A percentile compares a stretch with the other conserved stretches of the same genome.
phyloP scores from a whole-genome alignment of 2,797 vertebrate genomes.

The Lemur catta region DNA sequence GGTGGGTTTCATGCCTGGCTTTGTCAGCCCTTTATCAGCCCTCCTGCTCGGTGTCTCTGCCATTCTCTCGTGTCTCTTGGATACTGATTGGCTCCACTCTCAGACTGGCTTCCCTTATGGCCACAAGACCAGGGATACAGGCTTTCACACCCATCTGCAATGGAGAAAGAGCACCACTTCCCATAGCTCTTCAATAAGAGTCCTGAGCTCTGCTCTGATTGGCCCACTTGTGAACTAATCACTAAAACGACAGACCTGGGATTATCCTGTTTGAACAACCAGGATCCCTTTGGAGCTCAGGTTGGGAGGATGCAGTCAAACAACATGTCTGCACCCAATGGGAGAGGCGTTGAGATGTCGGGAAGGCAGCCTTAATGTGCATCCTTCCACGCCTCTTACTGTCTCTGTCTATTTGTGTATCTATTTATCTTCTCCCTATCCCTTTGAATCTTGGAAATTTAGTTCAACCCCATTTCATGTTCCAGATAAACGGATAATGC shows the following conservation, averaged over 20 bases:
- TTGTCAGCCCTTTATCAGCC: background rate
- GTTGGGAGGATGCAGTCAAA: background rate
- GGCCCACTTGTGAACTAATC: background rate
- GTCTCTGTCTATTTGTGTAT: background rate
- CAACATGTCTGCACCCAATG: background rate
- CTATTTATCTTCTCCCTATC: background rate
- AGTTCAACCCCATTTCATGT: background rate
- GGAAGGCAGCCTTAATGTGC: background rate
- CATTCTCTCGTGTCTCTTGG: background rate
- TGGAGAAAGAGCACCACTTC: background rate
- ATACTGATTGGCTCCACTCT: background rate
- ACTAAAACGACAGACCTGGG: background rate
- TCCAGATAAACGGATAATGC: background rate
- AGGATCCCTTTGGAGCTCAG: background rate
- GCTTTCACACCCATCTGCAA: background rate
- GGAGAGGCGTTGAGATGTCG: background rate
- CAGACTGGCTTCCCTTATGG: background rate
- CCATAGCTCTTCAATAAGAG: background rate
- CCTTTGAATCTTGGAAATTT: background rate
- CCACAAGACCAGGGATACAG: background rate
- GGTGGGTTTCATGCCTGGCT: background rate
- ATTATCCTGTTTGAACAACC: background rate
- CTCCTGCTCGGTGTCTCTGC: background rate
- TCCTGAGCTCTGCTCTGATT: background rate
- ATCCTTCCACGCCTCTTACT: background rate